phyloP scores from a whole-genome alignment of 2,113 vertebrate genomes.

The Emydocephalus ijimae region DNA sequence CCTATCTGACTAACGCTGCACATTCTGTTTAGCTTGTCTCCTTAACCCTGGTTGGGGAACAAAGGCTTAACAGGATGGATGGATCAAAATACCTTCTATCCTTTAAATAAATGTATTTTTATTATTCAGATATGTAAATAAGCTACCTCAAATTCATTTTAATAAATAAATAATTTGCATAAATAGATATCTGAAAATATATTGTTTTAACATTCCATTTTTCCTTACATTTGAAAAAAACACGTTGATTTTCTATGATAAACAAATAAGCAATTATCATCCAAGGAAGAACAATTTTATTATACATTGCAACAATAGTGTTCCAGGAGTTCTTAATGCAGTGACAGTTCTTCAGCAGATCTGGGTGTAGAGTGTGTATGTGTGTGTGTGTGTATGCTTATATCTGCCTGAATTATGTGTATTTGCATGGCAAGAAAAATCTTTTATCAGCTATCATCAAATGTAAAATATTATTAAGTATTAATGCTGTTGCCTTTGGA shows the following conservation, averaged over 20 bases:
- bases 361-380: background rate
- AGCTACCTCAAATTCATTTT: background rate
- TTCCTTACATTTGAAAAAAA: background rate
- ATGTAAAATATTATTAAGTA: background rate
- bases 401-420: background rate
- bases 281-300: background rate
- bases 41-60: too few species aligned
- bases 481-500: background rate
- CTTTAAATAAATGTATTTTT: background rate
- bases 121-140: background rate
- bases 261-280: background rate
- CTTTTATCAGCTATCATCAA: background rate
- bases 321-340: background rate
- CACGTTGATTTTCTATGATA: background rate
- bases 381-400: background rate
- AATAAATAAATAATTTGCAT: background rate
- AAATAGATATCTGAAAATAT: background rate
- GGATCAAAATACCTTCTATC: background rate
- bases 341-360: background rate
- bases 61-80: too few species aligned
- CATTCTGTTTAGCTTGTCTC: too few species aligned
- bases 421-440: background rate
- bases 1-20: too few species aligned
- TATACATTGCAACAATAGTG: background rate
- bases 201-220: background rate